phyloP scores from a whole-genome alignment of 2,113 vertebrate species.

The Xyliphius kryptos region DNA sequence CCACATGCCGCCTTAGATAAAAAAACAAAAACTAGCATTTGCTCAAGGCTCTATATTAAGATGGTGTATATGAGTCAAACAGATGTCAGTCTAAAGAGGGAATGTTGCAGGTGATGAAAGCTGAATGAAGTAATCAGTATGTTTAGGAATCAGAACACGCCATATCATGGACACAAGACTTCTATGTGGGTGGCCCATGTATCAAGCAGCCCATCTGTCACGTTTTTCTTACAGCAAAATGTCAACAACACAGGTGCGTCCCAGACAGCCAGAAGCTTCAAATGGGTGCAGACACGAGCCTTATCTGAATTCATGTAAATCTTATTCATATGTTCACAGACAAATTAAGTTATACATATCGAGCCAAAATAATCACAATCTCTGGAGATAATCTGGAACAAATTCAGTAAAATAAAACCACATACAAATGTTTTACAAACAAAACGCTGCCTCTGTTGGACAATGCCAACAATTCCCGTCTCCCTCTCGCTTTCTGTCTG shows the following conservation, averaged over 20 bases:
- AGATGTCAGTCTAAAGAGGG: constrained; percentile 16
- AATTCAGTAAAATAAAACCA: constrained; percentile 32
- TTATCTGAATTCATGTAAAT: constrained; percentile 28
- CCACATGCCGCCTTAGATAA: neutral
- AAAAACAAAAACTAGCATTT: constrained; percentile 1
- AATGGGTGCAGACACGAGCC: constrained; percentile 1
- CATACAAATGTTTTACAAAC: constrained; percentile 30
- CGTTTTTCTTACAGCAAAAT: constrained; percentile 22
- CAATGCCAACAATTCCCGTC: constrained; percentile 14
- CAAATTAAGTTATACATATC: constrained; percentile 17
- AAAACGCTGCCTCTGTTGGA: constrained; percentile 15
- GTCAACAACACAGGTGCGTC: constrained; percentile 40
- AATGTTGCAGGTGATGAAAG: constrained; percentile 39
- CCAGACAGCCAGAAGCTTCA: constrained; percentile 1
- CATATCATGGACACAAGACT: constrained; percentile 19
- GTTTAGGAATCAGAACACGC: constrained; percentile 32
- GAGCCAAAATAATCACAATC: constrained; percentile 28
- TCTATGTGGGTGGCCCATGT: constrained; percentile 39
- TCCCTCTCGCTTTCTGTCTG: neutral
- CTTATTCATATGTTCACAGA: constrained; percentile 8
- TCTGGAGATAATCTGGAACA: constrained; percentile 14
- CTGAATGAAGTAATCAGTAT: constrained; percentile 44
- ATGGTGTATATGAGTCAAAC: constrained; percentile 16
- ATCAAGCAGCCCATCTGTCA: constrained; percentile 30
- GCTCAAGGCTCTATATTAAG: constrained; percentile 3